These are phyloP conservation scores for Panulirus ornatus DNA, from an alignment of 1,140 invertebrate genomes.

Conservation along the genomic window DNA sequence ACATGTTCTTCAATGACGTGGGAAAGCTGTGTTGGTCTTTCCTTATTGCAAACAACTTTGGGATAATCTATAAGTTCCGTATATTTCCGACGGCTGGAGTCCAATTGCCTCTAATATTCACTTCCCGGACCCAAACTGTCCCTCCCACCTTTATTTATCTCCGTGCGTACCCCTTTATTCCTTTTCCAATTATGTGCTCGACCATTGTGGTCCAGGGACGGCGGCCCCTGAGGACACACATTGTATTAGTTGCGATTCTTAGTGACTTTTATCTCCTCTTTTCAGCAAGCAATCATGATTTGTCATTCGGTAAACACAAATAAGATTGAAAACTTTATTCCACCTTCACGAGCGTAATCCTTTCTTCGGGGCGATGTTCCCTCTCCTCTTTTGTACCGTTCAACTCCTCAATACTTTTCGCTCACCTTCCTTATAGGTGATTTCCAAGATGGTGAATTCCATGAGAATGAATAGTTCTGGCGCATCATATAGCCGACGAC, in stretches of 20 bases:
- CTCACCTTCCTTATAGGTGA: slow-evolving; percentile 23
- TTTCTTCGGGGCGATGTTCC: slow-evolving; percentile 25
- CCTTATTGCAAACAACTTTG: too few species aligned
- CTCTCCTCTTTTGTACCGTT: slow-evolving; percentile 9
- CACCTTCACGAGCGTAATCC: slow-evolving; percentile 68
- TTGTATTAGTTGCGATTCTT: slow-evolving; percentile 45
- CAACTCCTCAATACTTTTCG: slow-evolving; percentile 31
- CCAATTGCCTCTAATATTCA: slow-evolving; percentile 30
- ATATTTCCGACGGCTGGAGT: too few species aligned
- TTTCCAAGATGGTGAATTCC: too few species aligned
- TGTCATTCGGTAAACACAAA: slow-evolving; percentile 71
- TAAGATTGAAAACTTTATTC: slow-evolving; percentile 61
- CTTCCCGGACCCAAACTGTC: slow-evolving; percentile 31
- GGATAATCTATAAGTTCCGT: too few species aligned
- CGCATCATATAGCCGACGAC: too few species aligned
- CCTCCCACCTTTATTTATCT: slow-evolving; percentile 55
- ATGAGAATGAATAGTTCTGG: too few species aligned
- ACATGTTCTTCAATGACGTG: too few species aligned
- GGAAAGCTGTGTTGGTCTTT: too few species aligned
- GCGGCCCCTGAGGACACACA: neutral
- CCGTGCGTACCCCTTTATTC: slow-evolving; percentile 23
- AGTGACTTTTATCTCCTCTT: slow-evolving; percentile 40
- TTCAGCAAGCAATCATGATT: slow-evolving; percentile 57
- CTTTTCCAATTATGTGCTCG: slow-evolving; percentile 54
- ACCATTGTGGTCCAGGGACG: slow-evolving; percentile 24